A percentile compares a stretch with the other conserved stretches of the same genome.
phyloP scores from a whole-genome alignment of 1,140 invertebrate species.

The Geopemphigus sp. region DNA sequence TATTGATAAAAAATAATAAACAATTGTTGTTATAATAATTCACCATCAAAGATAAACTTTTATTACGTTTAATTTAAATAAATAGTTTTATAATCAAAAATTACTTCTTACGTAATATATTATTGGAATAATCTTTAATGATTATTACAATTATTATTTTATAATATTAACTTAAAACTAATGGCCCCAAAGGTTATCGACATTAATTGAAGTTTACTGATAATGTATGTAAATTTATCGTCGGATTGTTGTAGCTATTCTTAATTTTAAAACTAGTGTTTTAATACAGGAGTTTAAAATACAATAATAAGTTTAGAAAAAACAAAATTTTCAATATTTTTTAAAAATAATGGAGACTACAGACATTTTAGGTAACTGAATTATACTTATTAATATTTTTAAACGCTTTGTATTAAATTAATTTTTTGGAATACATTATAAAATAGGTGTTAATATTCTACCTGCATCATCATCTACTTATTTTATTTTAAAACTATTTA shows the following conservation, averaged over 20 bases:
- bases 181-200: background rate
- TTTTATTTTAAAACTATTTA: too few relatives aligned
- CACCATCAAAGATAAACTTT: too few relatives aligned
- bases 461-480: too few relatives aligned
- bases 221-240: background rate
- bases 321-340: background rate
- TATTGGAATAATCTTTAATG: background rate
- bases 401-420: too few relatives aligned
- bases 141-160: too few relatives aligned
- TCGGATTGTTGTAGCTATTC: background rate
- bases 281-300: background rate
- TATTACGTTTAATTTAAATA: too few relatives aligned
- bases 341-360: background rate
- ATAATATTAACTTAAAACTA: too few relatives aligned
- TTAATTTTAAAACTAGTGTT: background rate
- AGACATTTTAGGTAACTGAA: conserved; percentile 4
- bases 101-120: background rate
- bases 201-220: background rate
- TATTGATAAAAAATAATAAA: too few relatives aligned
- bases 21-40: too few relatives aligned
- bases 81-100: background rate
- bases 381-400: background rate
- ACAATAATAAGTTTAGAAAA: background rate
- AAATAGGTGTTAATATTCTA: too few relatives aligned
- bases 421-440: too few relatives aligned